These are phyloP conservation scores for Saturnia pavonia DNA, from an alignment of 2,888 invertebrate genomes.

Conservation along the genomic window DNA sequence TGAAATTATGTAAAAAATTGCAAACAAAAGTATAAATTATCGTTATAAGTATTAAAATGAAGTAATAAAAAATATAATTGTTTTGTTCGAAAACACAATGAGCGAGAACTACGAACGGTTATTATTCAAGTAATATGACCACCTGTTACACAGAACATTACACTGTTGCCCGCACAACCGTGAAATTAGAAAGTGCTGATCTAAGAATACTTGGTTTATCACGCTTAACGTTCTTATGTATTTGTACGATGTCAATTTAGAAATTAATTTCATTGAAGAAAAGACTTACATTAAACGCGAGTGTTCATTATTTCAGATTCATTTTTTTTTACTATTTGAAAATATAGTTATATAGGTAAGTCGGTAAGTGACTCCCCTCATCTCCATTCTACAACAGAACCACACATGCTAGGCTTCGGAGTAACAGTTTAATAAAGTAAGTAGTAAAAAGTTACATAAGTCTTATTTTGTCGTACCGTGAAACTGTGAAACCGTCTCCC, in stretches of 20 bases:
- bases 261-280: not conserved
- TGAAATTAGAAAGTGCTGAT: conserved; percentile 37
- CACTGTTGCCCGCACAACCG: conserved; percentile 23
- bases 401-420: no score
- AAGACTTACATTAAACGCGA: not conserved
- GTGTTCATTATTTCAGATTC: not conserved
- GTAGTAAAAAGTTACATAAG: no score
- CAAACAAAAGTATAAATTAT: not conserved
- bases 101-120: conserved; percentile 26
- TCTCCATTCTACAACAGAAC: no score
- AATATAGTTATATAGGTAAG: no score
- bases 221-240: conserved; percentile 14
- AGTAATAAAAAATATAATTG: conserved; percentile 26
- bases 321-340: no score
- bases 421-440: no score
- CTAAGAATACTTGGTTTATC: conserved; percentile 29
- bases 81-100: conserved; percentile 33
- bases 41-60: conserved; percentile 1
- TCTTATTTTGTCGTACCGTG: no score
- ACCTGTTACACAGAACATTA: conserved; percentile 37
- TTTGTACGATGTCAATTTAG: not conserved
- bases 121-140: conserved; percentile 39
- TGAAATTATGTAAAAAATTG: no score
- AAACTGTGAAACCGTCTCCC: no score
- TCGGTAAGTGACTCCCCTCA: no score